Conservation (phyloP, 2,888 invertebrate genomes). For the Phyto melanocephala region DNA sequence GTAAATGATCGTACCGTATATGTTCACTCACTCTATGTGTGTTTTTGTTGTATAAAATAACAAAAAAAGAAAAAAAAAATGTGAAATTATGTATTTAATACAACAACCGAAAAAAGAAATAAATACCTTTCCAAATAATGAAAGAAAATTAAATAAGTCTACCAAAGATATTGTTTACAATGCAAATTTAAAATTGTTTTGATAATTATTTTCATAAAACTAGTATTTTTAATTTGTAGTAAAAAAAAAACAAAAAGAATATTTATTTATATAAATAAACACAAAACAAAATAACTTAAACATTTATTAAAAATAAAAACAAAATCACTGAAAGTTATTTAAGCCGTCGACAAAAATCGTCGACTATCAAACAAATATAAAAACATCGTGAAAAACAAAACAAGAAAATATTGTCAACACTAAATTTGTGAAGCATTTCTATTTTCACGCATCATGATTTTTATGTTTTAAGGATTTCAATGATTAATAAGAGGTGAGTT, state of each 20-base stretch:
- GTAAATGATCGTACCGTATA: slow-evolving; percentile 60
- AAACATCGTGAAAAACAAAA: background rate
- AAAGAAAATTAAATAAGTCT: slow-evolving; percentile 39
- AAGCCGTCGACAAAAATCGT: no score
- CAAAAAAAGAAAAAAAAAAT: slow-evolving; percentile 57
- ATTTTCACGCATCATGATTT: slow-evolving; percentile 4
- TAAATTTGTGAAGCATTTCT: background rate
- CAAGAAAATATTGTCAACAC: slow-evolving; percentile 8
- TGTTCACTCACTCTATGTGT: slow-evolving; percentile 49
- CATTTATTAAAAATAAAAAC: no score
- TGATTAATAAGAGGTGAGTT: slow-evolving; percentile 52
- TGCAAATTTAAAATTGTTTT: slow-evolving; percentile 28
- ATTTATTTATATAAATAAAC: no score
- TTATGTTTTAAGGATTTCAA: slow-evolving; percentile 51
- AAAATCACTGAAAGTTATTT: no score
- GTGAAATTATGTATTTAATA: slow-evolving; percentile 60
- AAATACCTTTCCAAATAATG: background rate
- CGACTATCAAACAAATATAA: no score
- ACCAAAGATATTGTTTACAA: slow-evolving; percentile 32
- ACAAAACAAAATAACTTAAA: no score
- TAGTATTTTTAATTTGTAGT: slow-evolving; percentile 46
- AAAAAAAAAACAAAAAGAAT: slow-evolving; percentile 9
- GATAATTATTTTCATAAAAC: slow-evolving; percentile 33
- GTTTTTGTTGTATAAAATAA: slow-evolving; percentile 18
- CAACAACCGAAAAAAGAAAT: slow-evolving; percentile 8